Percentiles rank a stretch among this genome's conserved stretches.
Conservation (phyloP, 1,140 invertebrate species). For the Oscheius sp. region DNA sequence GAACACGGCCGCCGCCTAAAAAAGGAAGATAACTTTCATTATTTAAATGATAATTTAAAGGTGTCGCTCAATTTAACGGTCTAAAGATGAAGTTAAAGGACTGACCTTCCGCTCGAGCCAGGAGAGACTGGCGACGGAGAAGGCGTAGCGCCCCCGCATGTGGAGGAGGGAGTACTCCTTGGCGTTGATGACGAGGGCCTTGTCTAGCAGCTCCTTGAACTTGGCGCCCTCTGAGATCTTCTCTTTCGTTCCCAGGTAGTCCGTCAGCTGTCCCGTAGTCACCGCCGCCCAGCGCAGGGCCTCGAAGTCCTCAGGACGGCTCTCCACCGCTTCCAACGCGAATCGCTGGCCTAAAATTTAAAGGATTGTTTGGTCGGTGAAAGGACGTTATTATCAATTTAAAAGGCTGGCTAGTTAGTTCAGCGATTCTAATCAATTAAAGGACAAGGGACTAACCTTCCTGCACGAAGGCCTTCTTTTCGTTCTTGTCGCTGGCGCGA, state of each 20-base stretch:
- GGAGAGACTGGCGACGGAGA: slow-evolving; percentile 57
- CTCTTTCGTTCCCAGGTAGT: slow-evolving; percentile 60
- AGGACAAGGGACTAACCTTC: slow-evolving; percentile 2
- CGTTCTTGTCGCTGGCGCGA: slow-evolving; percentile 6
- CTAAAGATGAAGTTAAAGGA: not conserved
- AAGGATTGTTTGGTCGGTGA: not conserved
- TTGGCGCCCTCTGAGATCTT: slow-evolving; percentile 63
- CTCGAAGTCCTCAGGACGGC: slow-evolving; percentile 36
- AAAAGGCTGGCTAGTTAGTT: too few relatives aligned
- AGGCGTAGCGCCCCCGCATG: slow-evolving; percentile 62
- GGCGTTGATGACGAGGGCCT: slow-evolving; percentile 61
- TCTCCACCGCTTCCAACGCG: slow-evolving; percentile 18
- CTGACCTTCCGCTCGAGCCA: slow-evolving; percentile 62
- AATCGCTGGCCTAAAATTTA: slow-evolving; percentile 15
- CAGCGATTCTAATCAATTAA: too few relatives aligned
- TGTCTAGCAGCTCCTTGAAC: slow-evolving; percentile 63
- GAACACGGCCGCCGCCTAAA: slow-evolving; percentile 60
- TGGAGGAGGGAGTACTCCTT: slow-evolving; percentile 61
- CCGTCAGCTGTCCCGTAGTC: slow-evolving; percentile 44
- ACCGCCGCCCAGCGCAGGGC: slow-evolving; percentile 49
- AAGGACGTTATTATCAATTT: too few relatives aligned
- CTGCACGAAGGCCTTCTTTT: slow-evolving; percentile 6
- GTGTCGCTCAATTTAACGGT: not conserved
- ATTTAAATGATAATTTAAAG: not conserved
- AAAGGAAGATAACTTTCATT: not conserved